Base-by-base conservation (phyloP, 2,888 invertebrate genomes). In the Pinctada fucata region DNA sequence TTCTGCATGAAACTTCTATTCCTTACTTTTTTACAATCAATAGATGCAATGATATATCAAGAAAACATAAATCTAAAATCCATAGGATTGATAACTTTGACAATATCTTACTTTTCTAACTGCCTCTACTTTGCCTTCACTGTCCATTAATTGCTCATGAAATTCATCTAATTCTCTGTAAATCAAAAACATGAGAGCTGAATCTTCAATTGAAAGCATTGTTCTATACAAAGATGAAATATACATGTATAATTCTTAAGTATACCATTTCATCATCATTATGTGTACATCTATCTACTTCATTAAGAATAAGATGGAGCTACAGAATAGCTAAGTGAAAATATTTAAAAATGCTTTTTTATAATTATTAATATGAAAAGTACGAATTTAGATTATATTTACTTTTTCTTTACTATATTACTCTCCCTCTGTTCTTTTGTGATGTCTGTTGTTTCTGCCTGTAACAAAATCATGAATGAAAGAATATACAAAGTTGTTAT, bases 321-420 rank as follows among this genome's bases (percentile, higher is more conserved):
- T 31, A 31, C 31, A 31, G 31, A 31, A 31, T 31, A 31, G 31
- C 31, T 31, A 31, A 31, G 31, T 31, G 31, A 31, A 31, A 31
- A 31, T 31, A 31, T 31, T 31, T 31, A 31, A 31, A 31, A 31
- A 31, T 31, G 31, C 31, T 31, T 31, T 31, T 31, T 1, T 31
- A 31, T 31, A 31, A 31, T 31, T 31, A 31, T 31, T 31, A 31
- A 31, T 31, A 31, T 31, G 31, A 31, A 31, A 31, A 31, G 31
- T 31, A 31, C 31, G 1, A 31, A 31, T 31, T 31, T 31, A 31
- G 31, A 72, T 52, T 51, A 16, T 51, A 83, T 88, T 84, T 82
- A 91, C 91, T 85, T 87, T 86, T 91, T 91, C 86, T 91, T 91
- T 49, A 82, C 87, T 5, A 88, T 81, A 83, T 91, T 92, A 13